Evolutionary conservation across 1,140 invertebrate genomes (phyloP), one percentile per base, ranked within the genome.

Genomic region (Nixonia krombeini): DNA sequence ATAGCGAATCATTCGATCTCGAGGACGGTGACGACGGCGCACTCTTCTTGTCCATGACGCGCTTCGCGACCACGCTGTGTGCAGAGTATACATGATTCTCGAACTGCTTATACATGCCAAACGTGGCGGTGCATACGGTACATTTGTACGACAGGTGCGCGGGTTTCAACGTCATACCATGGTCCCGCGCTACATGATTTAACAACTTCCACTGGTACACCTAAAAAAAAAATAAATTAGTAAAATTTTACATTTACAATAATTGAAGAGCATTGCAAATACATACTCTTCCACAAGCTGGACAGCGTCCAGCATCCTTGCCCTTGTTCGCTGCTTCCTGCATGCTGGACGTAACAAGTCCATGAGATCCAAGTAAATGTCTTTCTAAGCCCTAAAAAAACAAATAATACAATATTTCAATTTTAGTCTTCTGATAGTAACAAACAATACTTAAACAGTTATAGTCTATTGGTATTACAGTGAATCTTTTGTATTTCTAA

Each of bases 291-390:
- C 33, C 33, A 35, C 33, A 35, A 2, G 33, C 33, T 12, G 33
- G 33, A 13, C 33, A 97, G 59, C 96, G 87, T 33, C 96, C 96
- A 35, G 93, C 92, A 86, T 97, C 96, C 83, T 95, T 96, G 66
- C 95, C 95, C 80, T 94, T 96, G 78, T 97, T 96, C 35, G 96
- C 95, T 33, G 95, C 94, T 78, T 96, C 94, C 80, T 97, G 94
- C 94, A 98, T 96, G 74, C 95, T 96, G 41, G 94, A 96, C 28
- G 96, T 97, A 10, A 98, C 96, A 26, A 97, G 87, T 29, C 95
- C 95, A 80, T 98, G 96, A 45, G 94, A 94, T 47, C 96, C 96
- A 35, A 98, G 86, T 64, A 97, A 88, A 89, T 98, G 96, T 73
- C 96, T 87, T 84, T 98, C 96, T 23, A 97, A 82, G 12, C 96